A percentile compares a stretch with the other conserved stretches of the same genome.
Conservation (phyloP, 1,140 invertebrate species). For the Physella acuta region DNA sequence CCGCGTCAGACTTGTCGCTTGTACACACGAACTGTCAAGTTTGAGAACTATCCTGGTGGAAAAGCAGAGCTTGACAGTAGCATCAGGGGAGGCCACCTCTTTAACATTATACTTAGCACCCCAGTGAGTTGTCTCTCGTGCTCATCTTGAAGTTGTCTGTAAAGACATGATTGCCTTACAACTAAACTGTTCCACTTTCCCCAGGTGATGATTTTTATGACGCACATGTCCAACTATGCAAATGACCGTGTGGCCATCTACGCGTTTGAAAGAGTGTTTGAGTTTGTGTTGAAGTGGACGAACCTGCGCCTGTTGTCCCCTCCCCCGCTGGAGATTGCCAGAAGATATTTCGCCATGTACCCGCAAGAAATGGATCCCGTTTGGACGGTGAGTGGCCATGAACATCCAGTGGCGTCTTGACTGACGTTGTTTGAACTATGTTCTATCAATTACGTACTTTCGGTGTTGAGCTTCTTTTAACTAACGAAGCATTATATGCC, state of each 20-base stretch:
- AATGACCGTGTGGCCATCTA: conserved; percentile 95
- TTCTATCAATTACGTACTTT: too few relatives aligned
- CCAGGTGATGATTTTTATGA: conserved; percentile 99
- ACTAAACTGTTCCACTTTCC: not conserved
- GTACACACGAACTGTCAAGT: conserved; percentile 96
- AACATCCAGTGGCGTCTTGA: not conserved
- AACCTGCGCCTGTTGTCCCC: conserved; percentile 85
- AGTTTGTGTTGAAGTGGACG: conserved; percentile 96
- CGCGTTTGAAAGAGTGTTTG: conserved; percentile 95
- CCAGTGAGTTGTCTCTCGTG: conserved; percentile 67
- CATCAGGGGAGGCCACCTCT: conserved; percentile 95
- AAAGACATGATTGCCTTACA: too few relatives aligned
- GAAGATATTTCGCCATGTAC: conserved; percentile 91
- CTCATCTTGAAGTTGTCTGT: not conserved
- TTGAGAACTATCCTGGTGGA: conserved; percentile 92
- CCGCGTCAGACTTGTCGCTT: conserved; percentile 97
- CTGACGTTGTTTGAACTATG: too few relatives aligned
- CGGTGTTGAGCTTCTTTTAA: too few relatives aligned
- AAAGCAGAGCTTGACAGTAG: conserved; percentile 84
- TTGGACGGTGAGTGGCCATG: conserved; percentile 76
- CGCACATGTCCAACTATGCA: conserved; percentile 98
- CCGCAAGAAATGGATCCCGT: conserved; percentile 90
- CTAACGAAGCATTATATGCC: too few relatives aligned
- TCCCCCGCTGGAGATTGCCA: conserved; percentile 84
- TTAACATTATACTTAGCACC: conserved; percentile 95